These are phyloP conservation scores for Drosophila biarmipes DNA, from an alignment of 1,140 invertebrate genomes.

Conservation along the genomic window DNA sequence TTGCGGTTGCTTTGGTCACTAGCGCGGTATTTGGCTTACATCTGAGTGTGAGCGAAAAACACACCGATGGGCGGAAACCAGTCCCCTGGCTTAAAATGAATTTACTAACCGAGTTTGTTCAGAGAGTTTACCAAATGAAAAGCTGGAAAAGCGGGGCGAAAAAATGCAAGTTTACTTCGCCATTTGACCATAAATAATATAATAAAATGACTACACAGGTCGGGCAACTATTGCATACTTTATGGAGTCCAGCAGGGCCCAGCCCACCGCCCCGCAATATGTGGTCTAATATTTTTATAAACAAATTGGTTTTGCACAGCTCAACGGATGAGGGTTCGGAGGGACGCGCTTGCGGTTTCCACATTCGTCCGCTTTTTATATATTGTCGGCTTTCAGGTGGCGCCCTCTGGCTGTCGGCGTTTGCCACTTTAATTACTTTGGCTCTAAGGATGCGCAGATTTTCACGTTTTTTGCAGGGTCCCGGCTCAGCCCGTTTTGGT, in stretches of 20 bases:
- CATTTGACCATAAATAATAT: constrained; percentile 82
- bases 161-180: constrained; percentile 56
- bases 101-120: constrained; percentile 78
- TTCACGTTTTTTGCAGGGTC: constrained; percentile 22
- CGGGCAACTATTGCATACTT: constrained; percentile 74
- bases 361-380: constrained; percentile 15
- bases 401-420: constrained; percentile 47
- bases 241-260: constrained; percentile 43
- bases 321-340: constrained; percentile 7
- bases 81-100: constrained; percentile 59
- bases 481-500: constrained; percentile 5
- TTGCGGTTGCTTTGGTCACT: constrained; percentile 77
- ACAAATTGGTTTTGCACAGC: constrained; percentile 76
- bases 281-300: constrained; percentile 76
- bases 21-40: constrained; percentile 66
- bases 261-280: constrained; percentile 20
- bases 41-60: constrained; percentile 29
- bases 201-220: constrained; percentile 83
- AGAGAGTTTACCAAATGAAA: constrained; percentile 23
- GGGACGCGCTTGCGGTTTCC: constrained; percentile 41
- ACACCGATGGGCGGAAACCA: not conserved
- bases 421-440: constrained; percentile 77
- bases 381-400: constrained; percentile 20
- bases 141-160: constrained; percentile 14
- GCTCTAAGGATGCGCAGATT: constrained; percentile 67